phyloP scores from a whole-genome alignment of 2,888 invertebrate species.

The Leptodirus hochenwartii region DNA sequence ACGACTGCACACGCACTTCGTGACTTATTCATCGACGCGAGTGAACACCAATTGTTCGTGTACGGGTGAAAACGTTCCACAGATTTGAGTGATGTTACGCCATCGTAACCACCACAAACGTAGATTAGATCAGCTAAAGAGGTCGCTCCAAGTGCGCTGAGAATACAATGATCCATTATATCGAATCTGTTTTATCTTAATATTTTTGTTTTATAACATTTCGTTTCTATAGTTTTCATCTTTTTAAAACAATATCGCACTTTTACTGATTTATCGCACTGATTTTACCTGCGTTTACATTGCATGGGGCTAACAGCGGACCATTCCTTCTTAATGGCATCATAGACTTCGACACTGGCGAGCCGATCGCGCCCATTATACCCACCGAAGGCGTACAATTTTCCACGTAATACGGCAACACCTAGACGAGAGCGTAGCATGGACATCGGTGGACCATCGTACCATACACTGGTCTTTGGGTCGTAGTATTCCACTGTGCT shows the following conservation, averaged over 20 bases:
- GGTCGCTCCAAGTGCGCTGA: conserved; percentile 63
- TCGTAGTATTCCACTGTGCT: conserved; percentile 75
- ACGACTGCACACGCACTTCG: conserved; percentile 28
- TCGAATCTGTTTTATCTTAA: too few species aligned
- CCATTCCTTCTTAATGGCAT: conserved; percentile 56
- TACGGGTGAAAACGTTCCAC: conserved; percentile 67
- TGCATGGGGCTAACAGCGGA: conserved; percentile 61
- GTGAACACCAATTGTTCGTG: conserved; percentile 52
- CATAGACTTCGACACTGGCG: conserved; percentile 70
- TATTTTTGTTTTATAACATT: conserved; percentile 2
- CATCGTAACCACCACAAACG: conserved; percentile 74
- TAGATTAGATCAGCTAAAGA: conserved; percentile 63
- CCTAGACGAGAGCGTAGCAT: conserved; percentile 70
- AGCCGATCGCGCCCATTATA: conserved; percentile 71
- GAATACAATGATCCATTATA: conserved; percentile 10
- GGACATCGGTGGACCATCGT: conserved; percentile 63
- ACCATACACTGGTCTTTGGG: conserved; percentile 51
- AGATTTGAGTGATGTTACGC: conserved; percentile 61
- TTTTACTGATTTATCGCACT: too few species aligned
- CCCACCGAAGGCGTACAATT: conserved; percentile 65
- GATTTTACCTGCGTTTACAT: conserved; percentile 59
- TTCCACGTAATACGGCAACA: conserved; percentile 63
- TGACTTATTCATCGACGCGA: conserved; percentile 51
- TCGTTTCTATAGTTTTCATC: neutral
- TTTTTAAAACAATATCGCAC: neutral